Conservation (phyloP, 1,140 invertebrate species). For the fruit fly (Drosophila melanogaster) region Release_6_plus_ISO1_MT NC_004354.4:18796501-18797000, state of each 20-base stretch:
- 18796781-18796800: conserved; percentile 18
- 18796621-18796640: conserved; percentile 7
- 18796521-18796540: conserved; percentile 12
- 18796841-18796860: not conserved
- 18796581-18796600: not conserved
- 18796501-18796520: conserved; percentile 41
- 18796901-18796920: not conserved
- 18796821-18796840: not conserved
- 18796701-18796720: conserved; percentile 8
- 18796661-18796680: conserved; percentile 5
- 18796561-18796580: not conserved
- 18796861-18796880: not conserved
- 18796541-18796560: not conserved
- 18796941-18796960: no score
- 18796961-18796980: not conserved
- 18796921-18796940: no score
- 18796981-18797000: conserved; percentile 14
- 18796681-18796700: not conserved
- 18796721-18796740: conserved; percentile 34
- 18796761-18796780: conserved; percentile 44
- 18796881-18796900: not conserved
- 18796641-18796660: conserved; percentile 11
- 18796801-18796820: conserved; percentile 7
- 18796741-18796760: conserved; percentile 17
- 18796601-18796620: not conserved